These are phyloP conservation scores for Caenorhabditis uteleia DNA, from an alignment of 2,888 invertebrate genomes.

Conservation along the genomic window DNA sequence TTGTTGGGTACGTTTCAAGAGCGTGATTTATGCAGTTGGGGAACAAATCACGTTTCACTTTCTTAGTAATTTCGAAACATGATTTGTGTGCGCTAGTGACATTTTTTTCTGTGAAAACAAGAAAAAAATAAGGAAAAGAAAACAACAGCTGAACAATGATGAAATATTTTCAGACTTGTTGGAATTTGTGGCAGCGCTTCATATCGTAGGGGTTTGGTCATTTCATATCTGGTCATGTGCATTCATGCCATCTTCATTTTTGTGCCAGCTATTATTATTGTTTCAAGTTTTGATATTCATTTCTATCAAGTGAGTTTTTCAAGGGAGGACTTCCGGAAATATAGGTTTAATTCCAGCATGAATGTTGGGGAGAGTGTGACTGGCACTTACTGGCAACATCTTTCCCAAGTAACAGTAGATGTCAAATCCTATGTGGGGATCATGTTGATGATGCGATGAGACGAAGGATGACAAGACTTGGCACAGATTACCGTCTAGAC, in stretches of 20 bases:
- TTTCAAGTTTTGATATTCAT: conserved; percentile 64
- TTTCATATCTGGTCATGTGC: conserved; percentile 62
- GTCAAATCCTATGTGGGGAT: conserved; percentile 64
- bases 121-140: neutral
- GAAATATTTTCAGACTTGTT: conserved; percentile 46
- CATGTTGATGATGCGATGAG: conserved; percentile 57
- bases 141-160: neutral
- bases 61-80: neutral
- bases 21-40: conserved; percentile 23
- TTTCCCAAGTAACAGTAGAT: conserved; percentile 59
- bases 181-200: conserved; percentile 63
- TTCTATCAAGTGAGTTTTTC: conserved; percentile 55
- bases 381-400: conserved; percentile 63
- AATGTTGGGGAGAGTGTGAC: conserved; percentile 65
- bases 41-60: neutral
- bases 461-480: conserved; percentile 62
- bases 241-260: conserved; percentile 62
- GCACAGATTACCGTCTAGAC: conserved; percentile 64
- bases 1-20: conserved; percentile 64
- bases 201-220: conserved; percentile 62
- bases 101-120: neutral
- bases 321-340: neutral
- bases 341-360: conserved; percentile 51
- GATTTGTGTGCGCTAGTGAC: neutral
- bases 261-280: conserved; percentile 62